Evolutionary conservation across 2,888 invertebrate species (phyloP).

Genomic region (Mesorhabditis spiculigera): DNA sequence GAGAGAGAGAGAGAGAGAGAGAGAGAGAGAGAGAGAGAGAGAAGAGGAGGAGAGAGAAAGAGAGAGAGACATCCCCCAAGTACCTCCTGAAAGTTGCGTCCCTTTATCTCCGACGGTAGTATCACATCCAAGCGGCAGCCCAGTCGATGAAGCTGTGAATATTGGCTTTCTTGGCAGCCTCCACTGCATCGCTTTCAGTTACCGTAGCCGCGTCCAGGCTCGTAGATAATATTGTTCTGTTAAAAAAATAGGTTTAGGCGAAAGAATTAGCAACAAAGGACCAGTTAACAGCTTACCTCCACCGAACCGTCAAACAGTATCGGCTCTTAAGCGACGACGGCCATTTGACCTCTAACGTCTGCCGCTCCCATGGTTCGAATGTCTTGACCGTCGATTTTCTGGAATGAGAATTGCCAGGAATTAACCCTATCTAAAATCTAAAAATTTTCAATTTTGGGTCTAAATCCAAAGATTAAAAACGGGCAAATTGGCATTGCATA

Average conservation of each 20-base stretch:
- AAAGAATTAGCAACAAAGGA: not conserved
- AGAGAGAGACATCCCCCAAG: too few species aligned
- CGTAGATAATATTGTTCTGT: conserved; percentile 79
- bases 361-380: conserved; percentile 60
- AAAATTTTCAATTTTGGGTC: not conserved
- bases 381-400: conserved; percentile 57
- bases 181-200: conserved; percentile 57
- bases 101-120: conserved; percentile 60
- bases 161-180: conserved; percentile 60
- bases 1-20: too few species aligned
- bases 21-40: too few species aligned
- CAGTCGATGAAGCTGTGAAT: conserved; percentile 61
- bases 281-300: conserved; percentile 59
- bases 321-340: conserved; percentile 88
- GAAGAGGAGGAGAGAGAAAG: too few species aligned
- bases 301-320: conserved; percentile 64
- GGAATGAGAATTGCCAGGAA: conserved; percentile 11
- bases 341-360: conserved; percentile 74
- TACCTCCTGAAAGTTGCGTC: conserved; percentile 57
- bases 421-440: not conserved
- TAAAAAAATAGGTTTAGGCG: too few species aligned
- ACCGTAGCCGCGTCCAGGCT: conserved; percentile 60
- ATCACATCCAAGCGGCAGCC: conserved; percentile 59
- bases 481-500: too few species aligned
- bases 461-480: too few species aligned